Base-by-base conservation (phyloP, 2,888 invertebrate species). In the Venusia cambrica region DNA sequence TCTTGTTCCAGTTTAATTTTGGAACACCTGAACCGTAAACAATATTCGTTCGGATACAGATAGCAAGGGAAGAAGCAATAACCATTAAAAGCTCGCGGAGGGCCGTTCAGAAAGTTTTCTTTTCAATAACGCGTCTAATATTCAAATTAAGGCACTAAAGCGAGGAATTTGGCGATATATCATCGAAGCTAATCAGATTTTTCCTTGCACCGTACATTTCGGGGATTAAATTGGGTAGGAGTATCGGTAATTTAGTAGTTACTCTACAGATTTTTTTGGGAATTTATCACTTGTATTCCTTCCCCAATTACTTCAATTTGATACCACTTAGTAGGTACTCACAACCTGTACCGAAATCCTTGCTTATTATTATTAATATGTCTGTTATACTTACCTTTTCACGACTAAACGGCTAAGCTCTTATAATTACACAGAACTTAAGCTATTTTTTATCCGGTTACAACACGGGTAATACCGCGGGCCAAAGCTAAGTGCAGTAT, bases 61-160 rank as follows among this genome's bases (percentile, higher is more conserved):
- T 64, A 66, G 59, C 61, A 62, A 63, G 67, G 65, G 60, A 66
- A 64, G 73, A 75, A 61, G 84, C 78, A 81, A 84, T 85, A 85
- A 84, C 84, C 84, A 77, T 85, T 85, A 84, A 79, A 81, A 78
- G 71, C 74, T 64, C 59, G 73, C 64, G 66, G 67, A 73, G 76
- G 81, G 75, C 78, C 78, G 70, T 70, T 75, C 73, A 53, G 60
- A 76, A 83, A 84, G 72, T 83, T 85, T 81, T 74, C 81, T 83
- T 85, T 85, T 87, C 87, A 87, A 87, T 87, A 87, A 84, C 79
- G 83, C 83, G 77, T 84, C 81, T 83, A 79, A 85, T 85, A 85
- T 87, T 87, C 84, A 87, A 87, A 87, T 87, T 79, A 83, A 74
- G 66, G 72, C 70, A 77, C 73, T 75, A 78, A 79, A 71, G 78